A percentile compares a stretch with the other conserved stretches of the same genome.
Evolutionary conservation across 2,888 invertebrate species (phyloP).

Genomic region (Caradrina kadenii): DNA sequence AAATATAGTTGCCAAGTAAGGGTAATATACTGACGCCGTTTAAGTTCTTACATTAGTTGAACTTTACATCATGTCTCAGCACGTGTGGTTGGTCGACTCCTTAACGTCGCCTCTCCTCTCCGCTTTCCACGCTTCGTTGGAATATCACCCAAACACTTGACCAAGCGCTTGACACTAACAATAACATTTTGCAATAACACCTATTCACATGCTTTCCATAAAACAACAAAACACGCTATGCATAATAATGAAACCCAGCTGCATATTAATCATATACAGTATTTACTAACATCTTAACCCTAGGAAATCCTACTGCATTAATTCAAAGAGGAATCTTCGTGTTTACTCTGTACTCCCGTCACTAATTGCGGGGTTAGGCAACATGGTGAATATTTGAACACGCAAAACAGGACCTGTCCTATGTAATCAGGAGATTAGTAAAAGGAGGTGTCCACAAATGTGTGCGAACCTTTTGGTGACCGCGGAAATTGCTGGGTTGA

Average conservation of each 20-base stretch:
- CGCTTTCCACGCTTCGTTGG: no score
- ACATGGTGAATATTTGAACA: slow-evolving; percentile 64
- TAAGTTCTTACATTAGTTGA: no score
- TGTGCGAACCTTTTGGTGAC: slow-evolving; percentile 38
- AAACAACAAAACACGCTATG: slow-evolving; percentile 46
- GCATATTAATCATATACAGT: slow-evolving; percentile 55
- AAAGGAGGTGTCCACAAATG: slow-evolving; percentile 47
- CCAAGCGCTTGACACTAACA: slow-evolving; percentile 3
- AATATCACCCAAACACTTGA: neutral
- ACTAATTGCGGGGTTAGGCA: slow-evolving; percentile 70
- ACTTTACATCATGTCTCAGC: no score
- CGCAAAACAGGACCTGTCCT: slow-evolving; percentile 54
- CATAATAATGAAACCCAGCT: slow-evolving; percentile 29
- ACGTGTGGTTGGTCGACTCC: no score
- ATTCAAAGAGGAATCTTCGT: slow-evolving; percentile 72
- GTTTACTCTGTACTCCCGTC: slow-evolving; percentile 66
- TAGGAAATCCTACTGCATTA: slow-evolving; percentile 62
- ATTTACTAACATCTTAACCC: slow-evolving; percentile 64
- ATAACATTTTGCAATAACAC: slow-evolving; percentile 39
- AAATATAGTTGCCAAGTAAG: no score
- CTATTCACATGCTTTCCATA: slow-evolving; percentile 40
- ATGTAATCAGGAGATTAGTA: slow-evolving; percentile 59
- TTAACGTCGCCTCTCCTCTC: no score
- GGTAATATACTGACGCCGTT: no score
- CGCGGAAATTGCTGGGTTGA: slow-evolving; percentile 33